These are phyloP conservation scores for Antechinus flavipes DNA, from an alignment of 2,113 vertebrate genomes.

Conservation along the genomic window DNA sequence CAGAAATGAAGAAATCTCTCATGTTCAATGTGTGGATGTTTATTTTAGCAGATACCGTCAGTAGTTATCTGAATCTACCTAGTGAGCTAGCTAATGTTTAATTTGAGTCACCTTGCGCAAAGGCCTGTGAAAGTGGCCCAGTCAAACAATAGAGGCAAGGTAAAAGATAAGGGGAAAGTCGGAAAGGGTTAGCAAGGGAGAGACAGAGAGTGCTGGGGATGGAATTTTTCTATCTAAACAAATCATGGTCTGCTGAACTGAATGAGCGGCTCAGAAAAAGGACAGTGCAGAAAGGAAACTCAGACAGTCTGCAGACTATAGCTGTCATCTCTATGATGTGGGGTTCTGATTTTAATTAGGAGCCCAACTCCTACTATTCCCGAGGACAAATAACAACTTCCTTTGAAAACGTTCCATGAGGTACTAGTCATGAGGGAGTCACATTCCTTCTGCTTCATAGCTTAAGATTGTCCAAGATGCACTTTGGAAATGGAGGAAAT, in stretches of 20 bases:
- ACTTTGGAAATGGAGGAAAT: slow-evolving; percentile 13
- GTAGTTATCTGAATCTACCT: slow-evolving; percentile 78
- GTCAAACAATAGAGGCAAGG: slow-evolving; percentile 79
- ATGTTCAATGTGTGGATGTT: slow-evolving; percentile 76
- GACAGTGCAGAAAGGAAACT: slow-evolving; percentile 65
- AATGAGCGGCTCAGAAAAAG: slow-evolving; percentile 74
- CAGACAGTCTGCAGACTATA: slow-evolving; percentile 52
- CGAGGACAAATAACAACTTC: neutral
- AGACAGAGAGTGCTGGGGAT: slow-evolving; percentile 76
- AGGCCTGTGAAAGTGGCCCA: slow-evolving; percentile 80
- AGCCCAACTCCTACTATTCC: slow-evolving; percentile 1
- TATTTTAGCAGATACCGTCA: slow-evolving; percentile 80
- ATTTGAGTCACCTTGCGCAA: slow-evolving; percentile 86
- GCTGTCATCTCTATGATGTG: slow-evolving; percentile 14
- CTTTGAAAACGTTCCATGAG: neutral
- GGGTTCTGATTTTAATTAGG: slow-evolving; percentile 25
- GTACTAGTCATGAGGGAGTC: neutral
- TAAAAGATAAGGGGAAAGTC: slow-evolving; percentile 82
- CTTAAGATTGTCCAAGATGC: neutral
- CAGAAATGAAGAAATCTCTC: slow-evolving; percentile 77
- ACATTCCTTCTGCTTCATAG: neutral
- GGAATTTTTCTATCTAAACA: slow-evolving; percentile 80
- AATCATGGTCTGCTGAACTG: slow-evolving; percentile 75
- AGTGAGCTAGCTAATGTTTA: slow-evolving; percentile 82
- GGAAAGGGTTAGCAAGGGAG: slow-evolving; percentile 82